Evolutionary conservation across 2,113 vertebrate species (phyloP).

Genomic region (Haplochromis vanheusdeni): DNA sequence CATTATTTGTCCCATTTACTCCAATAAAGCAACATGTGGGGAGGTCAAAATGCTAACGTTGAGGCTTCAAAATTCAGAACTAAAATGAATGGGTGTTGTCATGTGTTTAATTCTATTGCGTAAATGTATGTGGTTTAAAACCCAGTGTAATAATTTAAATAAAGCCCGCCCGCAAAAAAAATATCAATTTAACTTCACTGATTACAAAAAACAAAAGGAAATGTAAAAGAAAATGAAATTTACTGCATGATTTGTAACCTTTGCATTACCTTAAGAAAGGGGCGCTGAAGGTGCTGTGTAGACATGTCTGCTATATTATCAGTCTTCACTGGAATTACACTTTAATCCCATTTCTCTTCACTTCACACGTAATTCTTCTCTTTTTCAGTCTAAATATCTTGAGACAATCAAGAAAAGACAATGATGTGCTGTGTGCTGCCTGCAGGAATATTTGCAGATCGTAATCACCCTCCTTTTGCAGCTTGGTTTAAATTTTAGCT

Average conservation of each 20-base stretch:
- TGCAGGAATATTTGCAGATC: constrained; percentile 23
- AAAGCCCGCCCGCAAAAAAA: neutral
- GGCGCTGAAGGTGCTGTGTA: neutral
- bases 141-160: neutral
- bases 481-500: constrained; percentile 28
- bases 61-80: neutral
- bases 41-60: neutral
- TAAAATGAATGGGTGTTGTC: neutral
- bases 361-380: neutral
- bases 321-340: neutral
- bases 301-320: neutral
- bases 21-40: neutral
- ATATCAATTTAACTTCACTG: fast-evolving
- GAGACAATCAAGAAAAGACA: neutral
- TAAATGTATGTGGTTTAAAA: neutral
- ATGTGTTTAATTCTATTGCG: neutral
- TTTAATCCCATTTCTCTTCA: neutral
- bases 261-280: neutral
- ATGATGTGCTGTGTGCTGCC: neutral
- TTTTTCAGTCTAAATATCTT: constrained; percentile 4
- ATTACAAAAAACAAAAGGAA: neutral
- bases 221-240: neutral
- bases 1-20: neutral
- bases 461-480: constrained; percentile 23
- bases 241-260: neutral